Evolutionary conservation across 2,888 invertebrate genomes (phyloP).

Genomic region (Drosophila siamana): DNA sequence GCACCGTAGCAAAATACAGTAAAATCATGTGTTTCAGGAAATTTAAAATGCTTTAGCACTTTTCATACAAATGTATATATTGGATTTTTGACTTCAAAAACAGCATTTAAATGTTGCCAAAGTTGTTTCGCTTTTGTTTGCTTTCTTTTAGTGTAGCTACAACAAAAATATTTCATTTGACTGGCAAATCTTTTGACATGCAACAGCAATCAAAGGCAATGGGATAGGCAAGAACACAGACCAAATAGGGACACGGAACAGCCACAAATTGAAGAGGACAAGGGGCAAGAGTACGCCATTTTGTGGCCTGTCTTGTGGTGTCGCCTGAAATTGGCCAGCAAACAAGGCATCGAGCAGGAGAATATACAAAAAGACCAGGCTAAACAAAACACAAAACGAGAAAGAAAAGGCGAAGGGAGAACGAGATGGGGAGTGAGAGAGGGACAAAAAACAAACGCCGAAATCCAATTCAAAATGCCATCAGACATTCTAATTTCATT

Average conservation of each 20-base stretch:
- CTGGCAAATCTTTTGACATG: constrained; percentile 75
- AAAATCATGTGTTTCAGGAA: not conserved
- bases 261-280: not conserved
- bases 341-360: constrained; percentile 31
- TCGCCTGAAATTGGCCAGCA: constrained; percentile 71
- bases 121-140: not conserved
- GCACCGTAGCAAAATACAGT: constrained; percentile 24
- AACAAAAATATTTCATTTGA: constrained; percentile 71
- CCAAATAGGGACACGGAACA: not conserved
- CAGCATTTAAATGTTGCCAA: not conserved
- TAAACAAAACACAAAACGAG: constrained; percentile 15
- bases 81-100: not conserved
- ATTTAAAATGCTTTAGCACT: not conserved
- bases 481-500: constrained; percentile 81
- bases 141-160: constrained; percentile 31
- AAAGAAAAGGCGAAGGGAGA: constrained; percentile 3
- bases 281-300: constrained; percentile 46
- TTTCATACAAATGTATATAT: not conserved
- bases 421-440: too few relatives aligned
- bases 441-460: constrained; percentile 45
- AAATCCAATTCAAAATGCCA: constrained; percentile 80
- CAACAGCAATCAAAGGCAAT: constrained; percentile 73
- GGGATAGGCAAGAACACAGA: constrained; percentile 10
- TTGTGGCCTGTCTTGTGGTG: constrained; percentile 76
- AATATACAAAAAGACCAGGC: constrained; percentile 29